phyloP scores from a whole-genome alignment of 2,888 invertebrate genomes.

The Machimus atricapillus region DNA sequence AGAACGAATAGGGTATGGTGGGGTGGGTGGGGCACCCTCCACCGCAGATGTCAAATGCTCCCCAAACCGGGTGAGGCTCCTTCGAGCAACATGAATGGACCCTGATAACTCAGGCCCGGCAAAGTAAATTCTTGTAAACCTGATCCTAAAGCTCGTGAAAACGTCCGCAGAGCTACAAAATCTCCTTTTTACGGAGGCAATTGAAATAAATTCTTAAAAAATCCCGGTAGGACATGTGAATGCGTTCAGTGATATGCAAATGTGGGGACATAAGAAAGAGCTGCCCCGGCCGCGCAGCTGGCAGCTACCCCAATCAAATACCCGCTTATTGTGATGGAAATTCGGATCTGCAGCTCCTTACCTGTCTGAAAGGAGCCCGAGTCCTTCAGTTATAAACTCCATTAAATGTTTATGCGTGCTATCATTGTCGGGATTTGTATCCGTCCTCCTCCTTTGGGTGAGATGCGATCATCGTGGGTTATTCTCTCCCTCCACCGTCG shows the following conservation, averaged over 20 bases:
- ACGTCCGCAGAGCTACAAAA: constrained; percentile 34
- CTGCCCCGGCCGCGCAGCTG: background rate
- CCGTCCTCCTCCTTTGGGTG: background rate
- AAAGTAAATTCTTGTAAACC: constrained; percentile 31
- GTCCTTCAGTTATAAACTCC: constrained; percentile 37
- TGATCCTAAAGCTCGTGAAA: constrained; percentile 33
- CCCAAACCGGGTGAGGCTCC: background rate
- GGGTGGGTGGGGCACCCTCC: background rate
- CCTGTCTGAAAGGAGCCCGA: constrained; percentile 27
- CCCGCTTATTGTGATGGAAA: constrained; percentile 37
- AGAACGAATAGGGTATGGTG: background rate
- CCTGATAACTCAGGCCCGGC: constrained; percentile 16
- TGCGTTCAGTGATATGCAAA: constrained; percentile 39
- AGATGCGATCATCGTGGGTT: constrained; percentile 5
- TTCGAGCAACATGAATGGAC: background rate
- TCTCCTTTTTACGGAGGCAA: constrained; percentile 36
- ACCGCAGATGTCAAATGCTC: constrained; percentile 28
- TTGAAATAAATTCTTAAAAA: constrained; percentile 38
- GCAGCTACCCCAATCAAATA: constrained; percentile 33
- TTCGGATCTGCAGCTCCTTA: constrained; percentile 33
- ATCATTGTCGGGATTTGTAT: constrained; percentile 39
- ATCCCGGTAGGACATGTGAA: constrained; percentile 24
- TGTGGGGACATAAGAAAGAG: constrained; percentile 19
- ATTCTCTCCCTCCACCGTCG: background rate
- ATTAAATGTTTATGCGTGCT: constrained; percentile 40